These are phyloP conservation scores for Lytechinus variegatus DNA, from an alignment of 35 echinoderm and acorn worm genomes.

Conservation along the genomic window DNA sequence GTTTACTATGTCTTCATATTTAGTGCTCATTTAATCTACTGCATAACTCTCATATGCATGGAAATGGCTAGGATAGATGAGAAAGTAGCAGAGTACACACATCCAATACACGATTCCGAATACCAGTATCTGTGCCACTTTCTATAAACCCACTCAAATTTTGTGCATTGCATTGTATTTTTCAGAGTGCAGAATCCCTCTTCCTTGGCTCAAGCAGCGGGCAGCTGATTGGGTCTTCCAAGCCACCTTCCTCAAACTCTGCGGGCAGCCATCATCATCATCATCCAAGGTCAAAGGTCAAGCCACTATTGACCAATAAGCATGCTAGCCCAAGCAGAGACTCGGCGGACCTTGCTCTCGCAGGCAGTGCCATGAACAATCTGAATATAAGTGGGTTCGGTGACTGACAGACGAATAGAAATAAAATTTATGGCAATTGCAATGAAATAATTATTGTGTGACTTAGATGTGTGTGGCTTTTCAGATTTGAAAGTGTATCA, in stretches of 20 bases:
- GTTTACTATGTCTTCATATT: too few species aligned
- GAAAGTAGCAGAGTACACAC: too few species aligned
- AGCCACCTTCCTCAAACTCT: neutral
- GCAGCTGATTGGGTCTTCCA: neutral
- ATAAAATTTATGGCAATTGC: neutral
- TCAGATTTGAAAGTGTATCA: too few species aligned
- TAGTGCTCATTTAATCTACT: too few species aligned
- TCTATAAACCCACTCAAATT: too few species aligned
- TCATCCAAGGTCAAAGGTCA: conserved; percentile 51
- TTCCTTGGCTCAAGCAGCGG: conserved; percentile 74
- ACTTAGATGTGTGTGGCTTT: too few species aligned
- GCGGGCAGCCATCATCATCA: neutral
- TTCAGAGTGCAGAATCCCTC: conserved; percentile 64
- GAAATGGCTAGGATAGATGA: too few species aligned
- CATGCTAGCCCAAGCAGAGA: neutral
- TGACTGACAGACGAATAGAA: neutral
- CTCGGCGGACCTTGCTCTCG: conserved; percentile 29
- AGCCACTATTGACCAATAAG: neutral
- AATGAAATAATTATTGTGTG: too few species aligned
- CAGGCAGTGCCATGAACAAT: conserved; percentile 34
- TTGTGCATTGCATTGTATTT: neutral
- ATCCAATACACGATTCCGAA: too few species aligned
- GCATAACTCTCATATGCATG: too few species aligned
- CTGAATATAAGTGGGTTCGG: neutral
- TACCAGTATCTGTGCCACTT: too few species aligned